Base-by-base conservation (phyloP, 2,113 vertebrate species). In the Machaerirhynchus nigripectus region DNA sequence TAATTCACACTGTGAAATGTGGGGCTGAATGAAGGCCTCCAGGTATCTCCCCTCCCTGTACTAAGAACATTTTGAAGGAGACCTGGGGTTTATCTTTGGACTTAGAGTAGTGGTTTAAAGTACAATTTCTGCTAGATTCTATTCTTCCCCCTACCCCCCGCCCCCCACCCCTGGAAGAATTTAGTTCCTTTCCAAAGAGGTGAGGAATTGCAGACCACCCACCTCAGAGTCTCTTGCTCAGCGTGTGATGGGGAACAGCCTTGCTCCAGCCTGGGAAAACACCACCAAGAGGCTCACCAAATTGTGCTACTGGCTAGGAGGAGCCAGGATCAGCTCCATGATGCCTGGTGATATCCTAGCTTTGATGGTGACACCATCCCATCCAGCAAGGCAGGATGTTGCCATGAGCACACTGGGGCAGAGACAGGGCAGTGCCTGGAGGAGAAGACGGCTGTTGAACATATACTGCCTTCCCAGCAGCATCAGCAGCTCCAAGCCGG, bases 391-490 rank as follows among this genome's bases (percentile, higher is more conserved):
- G 40, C 2, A 30, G 59, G 14, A 33, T 0, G 1, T 3, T 44
- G 23, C 47, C 42, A 8, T 6, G 6, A 33, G 35, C 22, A 59
- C 23, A 7, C 6, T 35, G 52, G 11, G 20, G 50, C 26, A 86
- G 26, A 79, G 17, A 40, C n/a, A n/a, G 1, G 1, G 63, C 19
- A 80, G 20, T 9, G 23, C 14, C 8, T 3, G 6, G n/a, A 71
- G 26, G 40, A 55, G 31, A 24, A 0, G 33, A 17, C 0, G 0
- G 22, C 55, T 9, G 7, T 15, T 67, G 35, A 81, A 74, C 13
- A 8, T 0, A 2, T 1, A 0, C 35, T 91, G 10, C 24, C 35
- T 65, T 26, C 23, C 26, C 28, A 35, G 10, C 40, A 75, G 12
- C 22, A 26, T 5, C 2, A 2, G 47, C n/a, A 76, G n/a, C 31